These are phyloP conservation scores for human (Homo sapiens) DNA, from an alignment of 2,113 vertebrate genomes.

Conservation along the genomic window DNA sequence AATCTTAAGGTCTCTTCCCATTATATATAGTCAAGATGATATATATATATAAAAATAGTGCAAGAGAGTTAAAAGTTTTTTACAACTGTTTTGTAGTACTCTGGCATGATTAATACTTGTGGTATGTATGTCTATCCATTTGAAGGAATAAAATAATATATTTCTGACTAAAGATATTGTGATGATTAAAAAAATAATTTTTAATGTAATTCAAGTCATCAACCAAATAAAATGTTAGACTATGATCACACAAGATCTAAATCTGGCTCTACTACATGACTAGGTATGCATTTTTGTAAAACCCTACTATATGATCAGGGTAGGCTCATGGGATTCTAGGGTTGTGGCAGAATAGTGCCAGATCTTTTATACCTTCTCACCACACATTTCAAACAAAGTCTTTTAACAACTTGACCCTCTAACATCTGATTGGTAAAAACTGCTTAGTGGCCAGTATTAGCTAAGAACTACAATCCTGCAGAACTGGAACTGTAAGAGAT, in stretches of 20 bases:
- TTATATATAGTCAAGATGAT: background rate
- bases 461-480: background rate
- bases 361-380: background rate
- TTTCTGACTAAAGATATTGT: background rate
- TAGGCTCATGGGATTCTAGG: background rate
- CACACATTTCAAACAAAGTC: conserved; percentile 18
- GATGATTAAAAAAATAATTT: background rate
- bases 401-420: conserved; percentile 7
- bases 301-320: background rate
- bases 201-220: background rate
- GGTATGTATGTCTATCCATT: background rate
- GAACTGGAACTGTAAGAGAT: background rate
- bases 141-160: background rate
- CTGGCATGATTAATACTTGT: conserved; percentile 11
- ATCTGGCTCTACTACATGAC: background rate
- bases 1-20: background rate
- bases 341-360: background rate
- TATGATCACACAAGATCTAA: conserved; percentile 12
- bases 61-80: background rate
- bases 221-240: background rate
- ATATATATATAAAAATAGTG: background rate
- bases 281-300: background rate
- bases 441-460: background rate
- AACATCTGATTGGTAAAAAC: background rate
- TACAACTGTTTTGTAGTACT: background rate